A percentile compares a stretch with the other conserved stretches of the same genome.
Evolutionary conservation across 2,113 vertebrate genomes (phyloP).

Genomic region (Scytalopus superciliaris): DNA sequence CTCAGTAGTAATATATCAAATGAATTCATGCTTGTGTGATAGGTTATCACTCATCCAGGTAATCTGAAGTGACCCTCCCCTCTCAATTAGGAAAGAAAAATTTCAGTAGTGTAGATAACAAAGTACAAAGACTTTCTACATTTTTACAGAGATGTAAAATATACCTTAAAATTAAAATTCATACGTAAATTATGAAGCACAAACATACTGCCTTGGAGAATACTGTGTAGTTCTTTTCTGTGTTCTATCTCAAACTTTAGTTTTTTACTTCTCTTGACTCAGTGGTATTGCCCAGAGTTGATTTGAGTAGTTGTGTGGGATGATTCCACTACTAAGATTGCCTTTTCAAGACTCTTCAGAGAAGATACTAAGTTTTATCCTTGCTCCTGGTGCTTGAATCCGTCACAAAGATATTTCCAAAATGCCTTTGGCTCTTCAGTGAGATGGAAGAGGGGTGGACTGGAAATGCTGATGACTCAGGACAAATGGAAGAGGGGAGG

Average conservation of each 20-base stretch:
- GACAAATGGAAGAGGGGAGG: background rate
- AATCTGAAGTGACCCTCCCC: background rate
- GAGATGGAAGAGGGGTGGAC: background rate
- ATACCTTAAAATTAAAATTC: background rate
- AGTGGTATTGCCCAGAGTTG: fast-evolving
- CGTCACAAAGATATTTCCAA: background rate
- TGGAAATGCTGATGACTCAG: background rate
- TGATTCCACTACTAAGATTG: background rate
- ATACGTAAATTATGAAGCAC: background rate
- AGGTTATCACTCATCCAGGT: background rate
- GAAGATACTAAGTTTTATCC: background rate
- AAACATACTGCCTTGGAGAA: background rate
- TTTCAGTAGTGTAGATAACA: background rate
- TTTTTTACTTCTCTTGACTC: background rate
- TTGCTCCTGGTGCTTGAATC: background rate
- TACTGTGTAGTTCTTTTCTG: background rate
- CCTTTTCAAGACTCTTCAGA: background rate
- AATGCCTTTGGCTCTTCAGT: background rate
- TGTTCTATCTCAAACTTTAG: background rate
- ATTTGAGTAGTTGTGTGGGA: background rate
- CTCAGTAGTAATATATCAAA: background rate
- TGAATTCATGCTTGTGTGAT: background rate
- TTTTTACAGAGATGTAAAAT: background rate
- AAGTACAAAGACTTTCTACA: background rate
- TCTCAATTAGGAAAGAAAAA: background rate